Evolutionary conservation across 2,888 invertebrate species (phyloP).

Genomic region (Oeneis ivallda): DNA sequence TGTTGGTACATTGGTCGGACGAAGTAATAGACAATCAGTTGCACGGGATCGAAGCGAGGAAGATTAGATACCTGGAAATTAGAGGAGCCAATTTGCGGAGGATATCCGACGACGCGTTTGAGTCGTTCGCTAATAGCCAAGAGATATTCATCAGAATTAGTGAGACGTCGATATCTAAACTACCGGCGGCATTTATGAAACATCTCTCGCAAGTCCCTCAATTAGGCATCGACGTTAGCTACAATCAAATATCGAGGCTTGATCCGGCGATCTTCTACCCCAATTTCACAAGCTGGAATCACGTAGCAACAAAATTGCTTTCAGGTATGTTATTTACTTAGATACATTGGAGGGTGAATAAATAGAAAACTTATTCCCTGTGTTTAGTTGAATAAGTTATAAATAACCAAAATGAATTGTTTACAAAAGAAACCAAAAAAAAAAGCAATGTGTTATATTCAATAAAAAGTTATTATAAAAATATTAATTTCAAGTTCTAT

Average conservation of each 20-base stretch:
- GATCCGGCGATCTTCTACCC: slow-evolving; percentile 93
- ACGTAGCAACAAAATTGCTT: slow-evolving; percentile 91
- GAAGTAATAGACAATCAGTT: slow-evolving; percentile 87
- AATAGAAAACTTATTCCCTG: slow-evolving; percentile 7
- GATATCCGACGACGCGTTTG: slow-evolving; percentile 90
- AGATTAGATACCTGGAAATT: slow-evolving; percentile 90
- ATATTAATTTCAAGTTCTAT: no score
- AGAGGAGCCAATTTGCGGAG: slow-evolving; percentile 87
- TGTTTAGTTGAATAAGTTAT: background rate
- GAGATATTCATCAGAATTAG: slow-evolving; percentile 89
- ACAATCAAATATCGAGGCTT: slow-evolving; percentile 89
- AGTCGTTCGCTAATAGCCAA: slow-evolving; percentile 87
- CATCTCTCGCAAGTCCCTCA: slow-evolving; percentile 89
- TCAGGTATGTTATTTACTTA: slow-evolving; percentile 81
- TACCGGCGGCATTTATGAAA: slow-evolving; percentile 90
- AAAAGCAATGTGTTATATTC: background rate
- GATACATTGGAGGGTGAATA: background rate
- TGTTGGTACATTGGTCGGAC: slow-evolving; percentile 89
- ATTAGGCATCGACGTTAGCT: slow-evolving; percentile 90
- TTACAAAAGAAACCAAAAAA: background rate
- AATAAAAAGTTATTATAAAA: background rate
- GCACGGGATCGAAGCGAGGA: slow-evolving; percentile 88
- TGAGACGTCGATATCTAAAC: slow-evolving; percentile 88
- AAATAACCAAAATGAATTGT: background rate
- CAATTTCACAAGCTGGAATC: slow-evolving; percentile 93